These are phyloP conservation scores for Pseudomyrmex flavicornis DNA, from an alignment of 1,140 invertebrate species.

Conservation along the genomic window DNA sequence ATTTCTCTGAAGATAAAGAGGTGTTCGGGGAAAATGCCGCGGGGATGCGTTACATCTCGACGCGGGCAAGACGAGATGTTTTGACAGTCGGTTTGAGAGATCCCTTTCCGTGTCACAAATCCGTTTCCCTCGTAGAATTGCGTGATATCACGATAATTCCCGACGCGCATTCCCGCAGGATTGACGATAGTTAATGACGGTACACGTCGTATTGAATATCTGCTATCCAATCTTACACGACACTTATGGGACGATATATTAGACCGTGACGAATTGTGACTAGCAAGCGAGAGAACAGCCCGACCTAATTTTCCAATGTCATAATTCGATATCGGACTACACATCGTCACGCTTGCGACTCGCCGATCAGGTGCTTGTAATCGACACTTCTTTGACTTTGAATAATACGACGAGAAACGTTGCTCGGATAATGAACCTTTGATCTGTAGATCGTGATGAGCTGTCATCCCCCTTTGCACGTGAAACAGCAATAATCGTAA, in stretches of 20 bases:
- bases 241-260: constrained; percentile 69
- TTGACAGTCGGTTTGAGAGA: constrained; percentile 31
- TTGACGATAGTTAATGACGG: constrained; percentile 70
- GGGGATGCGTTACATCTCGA: constrained; percentile 2
- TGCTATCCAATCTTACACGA: constrained; percentile 72
- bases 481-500: constrained; percentile 29
- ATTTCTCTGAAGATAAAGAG: constrained; percentile 36
- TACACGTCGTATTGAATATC: constrained; percentile 63
- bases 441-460: background rate
- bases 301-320: constrained; percentile 75
- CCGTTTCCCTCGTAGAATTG: constrained; percentile 31
- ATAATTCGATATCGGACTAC: constrained; percentile 66
- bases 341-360: background rate
- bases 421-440: background rate
- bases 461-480: background rate
- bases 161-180: constrained; percentile 51
- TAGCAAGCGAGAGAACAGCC: constrained; percentile 25
- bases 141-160: constrained; percentile 67
- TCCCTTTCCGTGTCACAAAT: constrained; percentile 50
- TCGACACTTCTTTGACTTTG: constrained; percentile 14
- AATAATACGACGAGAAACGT: constrained; percentile 14
- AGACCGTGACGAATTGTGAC: constrained; percentile 64
- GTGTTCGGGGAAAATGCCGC: constrained; percentile 24
- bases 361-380: constrained; percentile 30
- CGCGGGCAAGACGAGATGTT: background rate